A percentile compares a stretch with the other conserved stretches of the same genome.
These are phyloP conservation scores for Lepas anatifera DNA, from an alignment of 2,888 invertebrate species.

Conservation along the genomic window DNA sequence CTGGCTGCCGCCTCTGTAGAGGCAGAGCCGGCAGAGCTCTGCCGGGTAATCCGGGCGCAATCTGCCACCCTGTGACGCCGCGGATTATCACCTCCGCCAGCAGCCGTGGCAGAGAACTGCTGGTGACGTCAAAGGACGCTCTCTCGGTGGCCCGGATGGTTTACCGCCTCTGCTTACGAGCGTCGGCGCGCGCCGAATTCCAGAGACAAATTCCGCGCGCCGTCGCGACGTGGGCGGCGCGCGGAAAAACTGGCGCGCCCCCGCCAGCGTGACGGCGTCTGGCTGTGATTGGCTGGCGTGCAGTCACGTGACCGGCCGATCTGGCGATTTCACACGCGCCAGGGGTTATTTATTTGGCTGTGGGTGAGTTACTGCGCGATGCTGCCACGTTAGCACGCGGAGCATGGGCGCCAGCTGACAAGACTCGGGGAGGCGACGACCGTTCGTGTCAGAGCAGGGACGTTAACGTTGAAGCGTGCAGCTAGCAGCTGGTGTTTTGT, in stretches of 20 bases:
- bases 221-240: neutral
- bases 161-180: too few species aligned
- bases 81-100: neutral
- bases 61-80: neutral
- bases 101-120: neutral
- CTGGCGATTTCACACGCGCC: neutral
- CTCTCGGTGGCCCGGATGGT: too few species aligned
- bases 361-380: too few species aligned
- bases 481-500: too few species aligned
- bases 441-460: too few species aligned
- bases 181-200: neutral
- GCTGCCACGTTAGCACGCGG: too few species aligned
- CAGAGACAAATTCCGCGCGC: conserved; percentile 4
- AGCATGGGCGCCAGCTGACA: too few species aligned
- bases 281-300: neutral
- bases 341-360: neutral
- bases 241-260: neutral
- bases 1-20: too few species aligned
- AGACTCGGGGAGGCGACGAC: too few species aligned
- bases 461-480: too few species aligned
- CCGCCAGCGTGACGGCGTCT: neutral
- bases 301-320: neutral
- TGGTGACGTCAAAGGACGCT: too few species aligned
- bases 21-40: neutral
- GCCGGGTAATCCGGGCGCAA: neutral